A percentile compares a stretch with the other conserved stretches of the same genome.
phyloP scores from a whole-genome alignment of 2,797 vertebrate species.

The Danio choprae region DNA sequence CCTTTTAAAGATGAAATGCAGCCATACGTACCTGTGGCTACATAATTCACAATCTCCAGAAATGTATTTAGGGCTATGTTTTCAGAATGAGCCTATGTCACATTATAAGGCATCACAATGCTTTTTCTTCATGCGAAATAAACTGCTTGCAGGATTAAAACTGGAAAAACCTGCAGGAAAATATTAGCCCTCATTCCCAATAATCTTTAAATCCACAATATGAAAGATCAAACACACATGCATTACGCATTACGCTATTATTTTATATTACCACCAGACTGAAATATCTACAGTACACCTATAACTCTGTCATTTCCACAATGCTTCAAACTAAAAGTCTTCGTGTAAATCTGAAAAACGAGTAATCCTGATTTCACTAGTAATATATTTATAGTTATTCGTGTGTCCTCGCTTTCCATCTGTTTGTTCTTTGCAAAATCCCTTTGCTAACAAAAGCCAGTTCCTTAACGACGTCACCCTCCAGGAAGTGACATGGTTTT shows the following conservation, averaged over 20 bases:
- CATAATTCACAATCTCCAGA: too few relatives aligned
- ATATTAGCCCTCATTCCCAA: not conserved
- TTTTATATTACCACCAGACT: not conserved
- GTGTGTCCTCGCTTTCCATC: not conserved
- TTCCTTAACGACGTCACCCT: not conserved
- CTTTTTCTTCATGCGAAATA: conserved; percentile 33
- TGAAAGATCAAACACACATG: not conserved
- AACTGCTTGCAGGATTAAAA: conserved; percentile 16
- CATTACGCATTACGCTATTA: not conserved
- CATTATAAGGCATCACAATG: not conserved
- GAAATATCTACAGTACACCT: not conserved
- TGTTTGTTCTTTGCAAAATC: not conserved
- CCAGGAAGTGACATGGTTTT: conserved; percentile 13
- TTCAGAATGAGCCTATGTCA: too few relatives aligned
- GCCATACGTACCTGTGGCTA: too few relatives aligned
- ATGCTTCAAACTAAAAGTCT: not conserved
- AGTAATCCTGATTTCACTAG: not conserved
- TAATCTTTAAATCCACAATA: not conserved
- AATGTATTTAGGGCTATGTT: too few relatives aligned
- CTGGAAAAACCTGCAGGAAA: conserved; percentile 20
- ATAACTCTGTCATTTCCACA: not conserved
- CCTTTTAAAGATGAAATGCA: too few relatives aligned
- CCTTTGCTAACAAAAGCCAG: not conserved
- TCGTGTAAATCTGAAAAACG: too few relatives aligned
- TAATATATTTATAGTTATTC: not conserved